These are phyloP conservation scores for Maniola jurtina DNA, from an alignment of 1,140 invertebrate species.

Conservation along the genomic window DNA sequence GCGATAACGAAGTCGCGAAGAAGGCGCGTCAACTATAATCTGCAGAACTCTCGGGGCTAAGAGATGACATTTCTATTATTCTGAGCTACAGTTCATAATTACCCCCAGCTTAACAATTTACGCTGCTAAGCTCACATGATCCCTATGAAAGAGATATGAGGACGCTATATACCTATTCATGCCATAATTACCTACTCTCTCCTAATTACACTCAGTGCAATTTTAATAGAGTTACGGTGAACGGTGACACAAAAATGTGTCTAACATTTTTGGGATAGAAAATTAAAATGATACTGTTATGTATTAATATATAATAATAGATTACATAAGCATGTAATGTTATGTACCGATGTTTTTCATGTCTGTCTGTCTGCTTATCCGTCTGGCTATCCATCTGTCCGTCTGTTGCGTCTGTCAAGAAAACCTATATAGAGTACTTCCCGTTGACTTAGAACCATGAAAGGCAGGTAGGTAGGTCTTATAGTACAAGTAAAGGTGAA, in stretches of 20 bases:
- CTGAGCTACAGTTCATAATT: constrained; percentile 21
- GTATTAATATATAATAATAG: too few relatives aligned
- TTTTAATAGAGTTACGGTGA: constrained; percentile 13
- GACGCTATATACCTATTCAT: constrained; percentile 24
- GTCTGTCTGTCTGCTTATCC: too few relatives aligned
- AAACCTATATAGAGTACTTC: too few relatives aligned
- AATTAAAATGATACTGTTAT: background rate
- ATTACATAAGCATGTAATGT: too few relatives aligned
- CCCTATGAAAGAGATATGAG: constrained; percentile 30
- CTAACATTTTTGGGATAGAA: background rate
- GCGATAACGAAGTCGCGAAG: too few relatives aligned
- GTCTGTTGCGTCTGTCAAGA: too few relatives aligned
- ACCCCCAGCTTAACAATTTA: constrained; percentile 22
- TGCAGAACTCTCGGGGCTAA: constrained; percentile 3
- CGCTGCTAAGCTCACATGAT: constrained; percentile 18
- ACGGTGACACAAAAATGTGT: constrained; percentile 1
- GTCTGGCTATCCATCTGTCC: too few relatives aligned
- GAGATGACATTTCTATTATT: constrained; percentile 18
- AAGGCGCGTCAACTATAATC: background rate
- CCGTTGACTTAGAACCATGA: too few relatives aligned
- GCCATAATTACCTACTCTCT: constrained; percentile 27
- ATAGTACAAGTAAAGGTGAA: too few relatives aligned
- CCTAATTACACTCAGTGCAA: constrained; percentile 22
- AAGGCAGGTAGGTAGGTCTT: too few relatives aligned
- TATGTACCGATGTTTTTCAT: too few relatives aligned